Evolutionary conservation across 1,140 invertebrate species (phyloP).

Genomic region (Oncopodura yosiiana): DNA sequence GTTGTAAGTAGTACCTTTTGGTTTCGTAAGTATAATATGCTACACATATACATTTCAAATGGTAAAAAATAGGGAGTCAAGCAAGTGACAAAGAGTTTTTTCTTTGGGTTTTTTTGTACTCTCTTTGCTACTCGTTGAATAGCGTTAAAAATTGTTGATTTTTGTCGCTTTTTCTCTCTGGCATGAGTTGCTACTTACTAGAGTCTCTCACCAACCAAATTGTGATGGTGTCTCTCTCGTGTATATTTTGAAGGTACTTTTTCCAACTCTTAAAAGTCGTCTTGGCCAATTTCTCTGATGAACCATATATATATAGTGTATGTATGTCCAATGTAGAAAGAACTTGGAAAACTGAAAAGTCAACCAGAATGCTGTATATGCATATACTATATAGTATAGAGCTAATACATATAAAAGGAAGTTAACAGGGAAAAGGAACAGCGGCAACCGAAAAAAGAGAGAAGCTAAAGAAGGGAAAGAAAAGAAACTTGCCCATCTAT

Average conservation of each 20-base stretch:
- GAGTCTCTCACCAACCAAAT: background rate
- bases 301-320: slow-evolving; percentile 11
- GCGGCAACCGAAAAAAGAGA: slow-evolving; percentile 1
- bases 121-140: slow-evolving; percentile 30
- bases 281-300: background rate
- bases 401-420: background rate
- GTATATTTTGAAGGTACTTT: slow-evolving; percentile 9
- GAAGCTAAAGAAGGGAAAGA: slow-evolving; percentile 30
- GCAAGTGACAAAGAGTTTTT: no score
- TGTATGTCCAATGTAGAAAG: background rate
- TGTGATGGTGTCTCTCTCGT: background rate
- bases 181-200: slow-evolving; percentile 1
- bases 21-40: no score
- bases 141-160: slow-evolving; percentile 37
- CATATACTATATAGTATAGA: background rate
- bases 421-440: slow-evolving; percentile 2
- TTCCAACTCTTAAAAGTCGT: background rate
- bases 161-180: slow-evolving; percentile 33
- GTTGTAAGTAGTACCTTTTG: no score
- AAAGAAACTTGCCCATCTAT: slow-evolving; percentile 36
- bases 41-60: no score
- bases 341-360: background rate
- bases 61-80: no score
- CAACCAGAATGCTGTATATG: background rate
- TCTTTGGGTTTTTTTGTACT: slow-evolving; percentile 29